Evolutionary conservation across 2,797 vertebrate genomes (phyloP), one percentile per base, ranked within the genome.

Genomic region (Hippopotamyrus pictus): DNA sequence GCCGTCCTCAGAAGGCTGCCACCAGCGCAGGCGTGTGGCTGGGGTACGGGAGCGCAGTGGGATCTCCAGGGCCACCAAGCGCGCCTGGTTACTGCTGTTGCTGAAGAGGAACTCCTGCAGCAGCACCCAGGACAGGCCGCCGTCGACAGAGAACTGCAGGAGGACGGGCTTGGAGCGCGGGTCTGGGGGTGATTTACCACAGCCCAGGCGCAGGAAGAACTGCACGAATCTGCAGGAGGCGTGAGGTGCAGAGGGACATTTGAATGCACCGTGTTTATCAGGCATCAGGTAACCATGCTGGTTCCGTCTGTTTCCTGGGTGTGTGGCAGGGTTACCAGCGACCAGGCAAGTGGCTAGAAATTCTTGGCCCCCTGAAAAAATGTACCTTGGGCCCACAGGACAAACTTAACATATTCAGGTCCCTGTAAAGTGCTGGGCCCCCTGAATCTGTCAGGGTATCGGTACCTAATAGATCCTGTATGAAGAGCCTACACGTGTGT

Each of bases 61-160:
- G 90, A 99, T 97, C 93, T 99, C 98, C 92, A 99, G 93, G 59
- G 99, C 98, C 2, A 99, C 96, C 92, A 99, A 97, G 3, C 98
- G 96, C 91, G 97, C 98, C 91, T 99, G 96, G 0, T 99, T 99
- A 94, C 99, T 99, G 91, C 94, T 98, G 94, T 99, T 99, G 89
- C 97, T 99, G 93, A 99, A 99, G 41, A 99, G 97, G 92, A 99
- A 99, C 92, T 99, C 98, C 92, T 99, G 98, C 29, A 99, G 96
- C 44, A 99, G 96, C 57, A 94, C 96, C 98, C 98, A 99, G 0
- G 95, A 96, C 50, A 99, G 96, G 76, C 98, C 98, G 0, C 98
- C 99, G 0, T 98, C 97, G 92, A 98, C 96, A 0, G 98, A 99
- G 92, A 97, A 99, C 91, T 99, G 99, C 14, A 99, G 96, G 90